phyloP scores from a whole-genome alignment of 92 coral and sea anemone genomes.

The Phenganax subtilis region DNA sequence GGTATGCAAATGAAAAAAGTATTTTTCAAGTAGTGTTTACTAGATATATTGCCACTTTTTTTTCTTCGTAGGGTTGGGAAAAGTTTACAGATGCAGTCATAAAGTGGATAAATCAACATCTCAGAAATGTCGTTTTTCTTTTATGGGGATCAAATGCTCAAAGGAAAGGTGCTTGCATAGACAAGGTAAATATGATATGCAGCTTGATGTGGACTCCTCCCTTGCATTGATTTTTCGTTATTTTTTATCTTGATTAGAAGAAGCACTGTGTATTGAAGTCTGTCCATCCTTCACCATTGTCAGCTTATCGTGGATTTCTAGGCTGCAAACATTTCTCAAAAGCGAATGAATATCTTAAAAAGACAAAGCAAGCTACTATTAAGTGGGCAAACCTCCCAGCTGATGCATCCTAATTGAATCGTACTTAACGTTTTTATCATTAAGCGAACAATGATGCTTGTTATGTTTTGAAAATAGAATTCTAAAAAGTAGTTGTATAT shows the following conservation, averaged over 20 bases:
- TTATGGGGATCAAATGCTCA: conserved; percentile 99
- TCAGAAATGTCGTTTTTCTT: conserved; percentile 75
- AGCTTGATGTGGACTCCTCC: background rate
- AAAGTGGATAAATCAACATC: conserved; percentile 82
- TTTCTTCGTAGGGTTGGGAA: conserved; percentile 80
- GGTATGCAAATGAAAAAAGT: conserved; percentile 39
- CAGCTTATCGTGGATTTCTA: conserved; percentile 94
- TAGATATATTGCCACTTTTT: background rate
- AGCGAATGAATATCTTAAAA: conserved; percentile 78
- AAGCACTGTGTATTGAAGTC: conserved; percentile 89
- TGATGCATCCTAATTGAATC: conserved; percentile 30
- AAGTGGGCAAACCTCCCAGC: conserved; percentile 70
- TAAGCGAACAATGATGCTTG: background rate
- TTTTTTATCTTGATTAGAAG: conserved; percentile 48
- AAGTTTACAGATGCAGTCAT: conserved; percentile 97
- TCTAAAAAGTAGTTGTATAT: too few species aligned
- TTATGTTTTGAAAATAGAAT: background rate
- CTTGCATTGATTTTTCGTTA: background rate
- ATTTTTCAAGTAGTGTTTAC: background rate
- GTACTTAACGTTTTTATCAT: background rate
- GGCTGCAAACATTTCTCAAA: conserved; percentile 93
- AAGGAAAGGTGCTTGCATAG: conserved; percentile 93
- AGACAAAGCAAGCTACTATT: conserved; percentile 61
- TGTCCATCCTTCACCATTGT: conserved; percentile 96
- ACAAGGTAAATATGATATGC: conserved; percentile 56